phyloP scores from a whole-genome alignment of 2,113 vertebrate species.

The Eulacestoma nigropectus region DNA sequence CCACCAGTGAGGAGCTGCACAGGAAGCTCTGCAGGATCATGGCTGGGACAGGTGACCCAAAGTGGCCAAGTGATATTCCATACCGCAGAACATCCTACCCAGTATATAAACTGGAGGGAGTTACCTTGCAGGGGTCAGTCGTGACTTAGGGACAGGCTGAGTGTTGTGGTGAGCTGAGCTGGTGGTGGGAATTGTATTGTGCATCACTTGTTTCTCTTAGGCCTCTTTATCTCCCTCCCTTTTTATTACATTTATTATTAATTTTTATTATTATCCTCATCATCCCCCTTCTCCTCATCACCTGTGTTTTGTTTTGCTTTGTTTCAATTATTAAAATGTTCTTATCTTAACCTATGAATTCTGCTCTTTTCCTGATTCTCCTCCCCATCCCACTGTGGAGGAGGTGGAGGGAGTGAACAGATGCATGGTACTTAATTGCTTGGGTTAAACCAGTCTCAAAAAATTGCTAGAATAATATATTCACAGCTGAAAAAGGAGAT shows the following conservation, averaged over 20 bases:
- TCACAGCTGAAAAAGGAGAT: neutral
- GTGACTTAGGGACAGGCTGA: neutral
- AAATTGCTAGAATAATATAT: neutral
- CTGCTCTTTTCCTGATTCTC: neutral
- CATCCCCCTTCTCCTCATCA: neutral
- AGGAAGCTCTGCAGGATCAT: neutral
- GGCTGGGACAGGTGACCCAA: neutral
- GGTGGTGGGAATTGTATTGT: neutral
- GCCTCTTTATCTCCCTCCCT: neutral
- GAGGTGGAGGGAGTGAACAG: neutral
- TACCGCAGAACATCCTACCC: neutral
- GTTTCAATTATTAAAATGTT: neutral
- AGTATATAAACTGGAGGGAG: neutral
- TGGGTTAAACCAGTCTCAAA: neutral
- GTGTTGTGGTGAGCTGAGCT: neutral
- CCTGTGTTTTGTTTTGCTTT: neutral
- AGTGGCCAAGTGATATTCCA: neutral
- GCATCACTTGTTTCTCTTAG: neutral
- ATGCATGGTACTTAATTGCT: neutral
- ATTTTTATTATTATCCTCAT: neutral
- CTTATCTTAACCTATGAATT: neutral
- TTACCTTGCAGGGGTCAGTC: accelerated
- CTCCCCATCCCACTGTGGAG: neutral
- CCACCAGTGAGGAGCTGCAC: neutral
- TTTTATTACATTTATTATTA: neutral